These are phyloP conservation scores for Mirounga angustirostris DNA, from an alignment of 2,113 vertebrate genomes.

Conservation along the genomic window DNA sequence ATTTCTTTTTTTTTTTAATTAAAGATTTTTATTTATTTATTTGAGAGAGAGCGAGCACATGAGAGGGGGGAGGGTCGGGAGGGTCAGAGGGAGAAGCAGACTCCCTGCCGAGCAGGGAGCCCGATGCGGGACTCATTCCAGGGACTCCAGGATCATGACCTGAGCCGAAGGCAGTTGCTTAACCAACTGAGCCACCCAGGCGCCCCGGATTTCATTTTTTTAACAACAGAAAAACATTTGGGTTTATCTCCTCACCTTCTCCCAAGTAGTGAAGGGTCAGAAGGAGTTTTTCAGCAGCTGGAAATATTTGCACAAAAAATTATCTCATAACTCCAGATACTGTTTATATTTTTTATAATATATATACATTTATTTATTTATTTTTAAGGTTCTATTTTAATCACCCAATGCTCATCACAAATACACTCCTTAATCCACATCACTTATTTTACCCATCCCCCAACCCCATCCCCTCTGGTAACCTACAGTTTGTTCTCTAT, in stretches of 20 bases:
- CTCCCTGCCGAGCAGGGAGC: too few species aligned
- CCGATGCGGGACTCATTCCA: too few species aligned
- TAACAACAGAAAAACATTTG: not conserved
- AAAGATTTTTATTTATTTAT: too few species aligned
- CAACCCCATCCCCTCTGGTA: not conserved
- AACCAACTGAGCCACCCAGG: too few species aligned
- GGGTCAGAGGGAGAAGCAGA: too few species aligned
- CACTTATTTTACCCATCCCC: not conserved
- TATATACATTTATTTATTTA: not conserved
- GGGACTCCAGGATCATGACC: too few species aligned
- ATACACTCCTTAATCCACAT: not conserved
- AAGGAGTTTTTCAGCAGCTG: not conserved
- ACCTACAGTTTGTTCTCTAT: not conserved
- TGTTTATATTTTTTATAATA: not conserved
- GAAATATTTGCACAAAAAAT: not conserved
- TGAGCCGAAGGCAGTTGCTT: too few species aligned
- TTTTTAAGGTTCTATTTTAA: not conserved
- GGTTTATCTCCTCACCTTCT: not conserved
- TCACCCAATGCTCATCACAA: not conserved
- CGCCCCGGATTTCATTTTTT: not conserved
- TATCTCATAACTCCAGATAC: not conserved
- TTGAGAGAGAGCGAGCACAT: too few species aligned
- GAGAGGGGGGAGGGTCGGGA: too few species aligned
- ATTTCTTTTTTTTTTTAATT: not conserved
- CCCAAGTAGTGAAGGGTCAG: not conserved